Conservation (phyloP, 2,113 vertebrate genomes). For the Grammomys dolichurus region DNA sequence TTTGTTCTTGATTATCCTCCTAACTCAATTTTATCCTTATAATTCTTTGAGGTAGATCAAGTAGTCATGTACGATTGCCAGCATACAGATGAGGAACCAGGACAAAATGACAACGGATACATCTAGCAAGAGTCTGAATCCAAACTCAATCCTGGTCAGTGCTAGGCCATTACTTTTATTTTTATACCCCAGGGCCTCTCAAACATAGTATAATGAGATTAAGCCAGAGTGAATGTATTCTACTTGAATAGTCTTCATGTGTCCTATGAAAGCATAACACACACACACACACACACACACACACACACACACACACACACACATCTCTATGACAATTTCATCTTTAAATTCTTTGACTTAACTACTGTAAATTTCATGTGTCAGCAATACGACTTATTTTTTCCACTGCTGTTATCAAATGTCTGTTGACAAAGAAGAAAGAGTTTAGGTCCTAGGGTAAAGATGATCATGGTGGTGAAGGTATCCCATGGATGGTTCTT, state of each 20-base stretch:
- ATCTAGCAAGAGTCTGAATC: background rate
- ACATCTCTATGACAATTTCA: background rate
- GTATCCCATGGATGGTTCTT: too few species aligned
- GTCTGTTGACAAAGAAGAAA: background rate
- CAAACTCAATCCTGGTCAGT: background rate
- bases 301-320: background rate
- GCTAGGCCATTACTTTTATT: background rate
- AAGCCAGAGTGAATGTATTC: background rate
- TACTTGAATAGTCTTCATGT: background rate
- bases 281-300: background rate
- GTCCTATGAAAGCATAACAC: background rate
- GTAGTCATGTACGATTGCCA: background rate
- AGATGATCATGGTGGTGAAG: background rate
- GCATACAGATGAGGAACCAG: background rate
- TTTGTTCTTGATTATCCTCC: background rate
- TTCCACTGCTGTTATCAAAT: background rate
- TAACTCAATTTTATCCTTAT: background rate
- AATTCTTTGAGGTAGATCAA: background rate
- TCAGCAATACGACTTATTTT: background rate
- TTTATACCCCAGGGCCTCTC: background rate
- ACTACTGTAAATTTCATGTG: background rate
- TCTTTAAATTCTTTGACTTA: constrained; percentile 3
- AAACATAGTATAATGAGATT: background rate
- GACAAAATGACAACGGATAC: background rate
- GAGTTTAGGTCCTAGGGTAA: background rate